Evolutionary conservation across 2,797 vertebrate genomes (phyloP).

Genomic region (Vultur gryphus): DNA sequence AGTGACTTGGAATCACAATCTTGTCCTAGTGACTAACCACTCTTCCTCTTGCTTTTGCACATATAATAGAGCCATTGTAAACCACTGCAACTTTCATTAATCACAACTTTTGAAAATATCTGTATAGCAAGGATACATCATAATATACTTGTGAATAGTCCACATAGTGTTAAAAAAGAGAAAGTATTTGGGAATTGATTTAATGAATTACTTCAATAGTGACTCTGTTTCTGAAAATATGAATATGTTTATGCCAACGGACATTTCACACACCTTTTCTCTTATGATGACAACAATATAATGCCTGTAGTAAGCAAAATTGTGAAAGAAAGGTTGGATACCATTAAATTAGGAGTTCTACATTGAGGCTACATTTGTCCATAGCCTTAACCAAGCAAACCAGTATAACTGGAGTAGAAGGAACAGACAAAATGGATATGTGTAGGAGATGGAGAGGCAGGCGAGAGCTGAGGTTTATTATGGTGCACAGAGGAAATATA

Average conservation of each 20-base stretch:
- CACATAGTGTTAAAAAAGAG: neutral
- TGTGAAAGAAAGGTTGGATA: neutral
- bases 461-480: neutral
- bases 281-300: neutral
- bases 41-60: neutral
- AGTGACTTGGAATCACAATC: neutral
- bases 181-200: neutral
- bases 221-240: neutral
- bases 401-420: neutral
- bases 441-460: neutral
- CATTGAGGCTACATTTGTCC: neutral
- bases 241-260: neutral
- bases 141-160: neutral
- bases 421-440: neutral
- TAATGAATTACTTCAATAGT: neutral
- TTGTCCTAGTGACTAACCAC: neutral
- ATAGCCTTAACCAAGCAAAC: neutral
- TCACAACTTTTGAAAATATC: neutral
- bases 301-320: neutral
- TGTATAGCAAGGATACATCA: accelerated
- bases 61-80: neutral
- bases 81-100: neutral
- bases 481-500: neutral
- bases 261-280: neutral
- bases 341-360: neutral